Conservation (phyloP, 2,113 vertebrate species). For the Diglossa brunneiventris region DNA sequence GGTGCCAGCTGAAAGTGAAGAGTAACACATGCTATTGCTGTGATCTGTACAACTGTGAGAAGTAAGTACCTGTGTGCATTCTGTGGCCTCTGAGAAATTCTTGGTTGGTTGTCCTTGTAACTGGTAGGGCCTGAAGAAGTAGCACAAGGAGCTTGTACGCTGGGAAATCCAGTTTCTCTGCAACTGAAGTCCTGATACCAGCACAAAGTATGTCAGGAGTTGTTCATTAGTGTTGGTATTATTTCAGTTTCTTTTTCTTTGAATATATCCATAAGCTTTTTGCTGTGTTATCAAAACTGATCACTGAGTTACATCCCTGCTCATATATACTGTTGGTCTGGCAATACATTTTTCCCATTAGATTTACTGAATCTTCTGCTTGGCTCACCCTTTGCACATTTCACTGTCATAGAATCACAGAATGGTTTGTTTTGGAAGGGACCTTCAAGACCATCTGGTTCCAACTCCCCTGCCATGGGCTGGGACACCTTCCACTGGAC, state of each 20-base stretch:
- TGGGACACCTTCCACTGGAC: neutral
- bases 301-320: neutral
- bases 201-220: neutral
- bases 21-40: slow-evolving; percentile 96
- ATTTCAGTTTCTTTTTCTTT: neutral
- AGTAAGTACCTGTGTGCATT: slow-evolving; percentile 71
- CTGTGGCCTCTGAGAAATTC: neutral
- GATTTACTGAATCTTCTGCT: neutral
- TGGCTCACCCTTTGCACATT: neutral
- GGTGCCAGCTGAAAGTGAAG: slow-evolving; percentile 84
- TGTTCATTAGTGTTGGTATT: neutral
- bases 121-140: neutral
- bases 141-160: neutral
- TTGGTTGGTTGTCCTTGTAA: neutral
- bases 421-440: neutral
- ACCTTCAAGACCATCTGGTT: neutral
- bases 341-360: neutral
- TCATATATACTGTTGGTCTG: neutral
- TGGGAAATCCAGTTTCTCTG: neutral
- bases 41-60: slow-evolving; percentile 88
- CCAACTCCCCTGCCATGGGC: neutral
- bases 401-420: neutral
- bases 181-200: neutral
- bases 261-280: neutral
- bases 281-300: neutral